Evolutionary conservation across 2,888 invertebrate genomes (phyloP), one percentile per base, ranked within the genome.

Genomic region (Noctua pronuba): DNA sequence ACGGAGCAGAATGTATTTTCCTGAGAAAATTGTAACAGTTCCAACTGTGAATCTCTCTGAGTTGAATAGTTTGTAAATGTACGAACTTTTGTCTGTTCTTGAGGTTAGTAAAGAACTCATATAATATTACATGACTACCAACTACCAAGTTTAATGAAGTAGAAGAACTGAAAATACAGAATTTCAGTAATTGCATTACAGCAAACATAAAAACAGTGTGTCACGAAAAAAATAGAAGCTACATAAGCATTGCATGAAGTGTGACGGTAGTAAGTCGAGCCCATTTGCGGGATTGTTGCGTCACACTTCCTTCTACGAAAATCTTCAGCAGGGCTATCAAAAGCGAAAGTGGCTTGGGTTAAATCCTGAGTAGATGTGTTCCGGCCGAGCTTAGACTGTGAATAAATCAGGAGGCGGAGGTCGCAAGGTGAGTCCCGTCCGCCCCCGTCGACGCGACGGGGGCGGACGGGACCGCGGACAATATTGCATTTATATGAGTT

Each of bases 401-500:
- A 94, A 94, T 94, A 94, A 93, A 94, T 94, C 92, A 92, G 91
- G 80, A 88, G 86, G 88, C 75, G 64, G 88, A 92, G 92, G 91
- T 91, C 91, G 88, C 90, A 90, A 92, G 92, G 93, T 93, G 91
- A 91, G 88, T 80, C 70, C 81, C 83, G 76, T 71, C 82, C 78
- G 79, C 52, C 72, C 79, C 65, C 82, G 85, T 82, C 88, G n/a
- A n/a, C n/a, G 38, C 38, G 38, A 7, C 38, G 89, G n/a, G n/a
- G n/a, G n/a, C n/a, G n/a, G n/a, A n/a, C n/a, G n/a, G n/a, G n/a
- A 80, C 79, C 86, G 90, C 86, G 90, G 86, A 88, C 92, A 88
- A 92, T 93, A 92, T 90, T 92, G 93, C 92, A 94, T 94, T 93
- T 94, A 93, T 92, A 94, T 92, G 92, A 92, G 91, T 93, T 93